Percentiles rank a stretch among this genome's conserved stretches.
Conservation (phyloP, 2,113 vertebrate genomes). For the Harpagus bidentatus region DNA sequence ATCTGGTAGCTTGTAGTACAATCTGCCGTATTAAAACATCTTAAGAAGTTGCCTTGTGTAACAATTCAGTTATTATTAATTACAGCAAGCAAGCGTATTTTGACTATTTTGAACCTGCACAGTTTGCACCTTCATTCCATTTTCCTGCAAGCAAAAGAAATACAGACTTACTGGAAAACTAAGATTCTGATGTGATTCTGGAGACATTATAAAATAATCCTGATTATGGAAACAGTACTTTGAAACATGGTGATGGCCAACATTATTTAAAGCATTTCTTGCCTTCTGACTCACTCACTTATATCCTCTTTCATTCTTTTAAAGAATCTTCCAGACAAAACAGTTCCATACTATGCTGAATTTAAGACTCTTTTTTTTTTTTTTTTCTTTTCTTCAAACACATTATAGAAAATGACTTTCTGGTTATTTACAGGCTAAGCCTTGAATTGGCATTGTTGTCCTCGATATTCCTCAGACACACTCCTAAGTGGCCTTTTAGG, state of each 20-base stretch:
- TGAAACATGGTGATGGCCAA: not conserved
- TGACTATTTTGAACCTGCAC: not conserved
- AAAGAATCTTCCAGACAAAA: not conserved
- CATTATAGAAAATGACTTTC: not conserved
- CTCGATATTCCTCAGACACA: not conserved
- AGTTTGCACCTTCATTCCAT: not conserved
- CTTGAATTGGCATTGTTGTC: not conserved
- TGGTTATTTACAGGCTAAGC: not conserved
- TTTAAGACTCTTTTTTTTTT: not conserved
- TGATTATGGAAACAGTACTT: not conserved
- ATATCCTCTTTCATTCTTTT: not conserved
- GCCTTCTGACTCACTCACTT: not conserved
- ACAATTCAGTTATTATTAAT: not conserved
- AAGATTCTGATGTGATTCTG: not conserved
- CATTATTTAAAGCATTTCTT: not conserved
- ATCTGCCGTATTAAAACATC: not conserved
- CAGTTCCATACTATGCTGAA: not conserved
- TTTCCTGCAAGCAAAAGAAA: not conserved
- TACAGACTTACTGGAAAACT: not conserved
- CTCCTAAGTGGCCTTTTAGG: not conserved
- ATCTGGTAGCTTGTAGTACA: not conserved
- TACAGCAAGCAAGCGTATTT: not conserved
- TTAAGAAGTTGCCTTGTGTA: not conserved
- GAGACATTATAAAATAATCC: not conserved
- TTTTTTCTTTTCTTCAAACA: not conserved